Conservation (phyloP, 2,888 invertebrate genomes). For the Dryomyza anilis region DNA sequence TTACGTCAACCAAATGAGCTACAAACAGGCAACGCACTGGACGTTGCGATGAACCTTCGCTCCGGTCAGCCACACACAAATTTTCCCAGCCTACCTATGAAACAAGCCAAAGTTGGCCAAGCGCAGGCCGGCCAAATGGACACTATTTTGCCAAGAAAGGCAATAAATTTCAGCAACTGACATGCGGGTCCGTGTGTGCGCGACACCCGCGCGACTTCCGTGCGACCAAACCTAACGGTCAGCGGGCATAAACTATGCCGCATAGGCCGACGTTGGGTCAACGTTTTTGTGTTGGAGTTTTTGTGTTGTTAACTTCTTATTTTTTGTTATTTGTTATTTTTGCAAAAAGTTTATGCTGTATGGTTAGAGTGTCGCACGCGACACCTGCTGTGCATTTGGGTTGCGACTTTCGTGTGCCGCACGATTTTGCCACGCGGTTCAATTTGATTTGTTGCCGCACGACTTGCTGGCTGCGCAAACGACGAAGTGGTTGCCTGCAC, state of each 20-base stretch:
- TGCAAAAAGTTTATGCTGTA: background rate
- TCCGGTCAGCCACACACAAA: background rate
- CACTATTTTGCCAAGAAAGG: conserved; percentile 45
- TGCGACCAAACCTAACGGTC: background rate
- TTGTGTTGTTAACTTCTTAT: no score
- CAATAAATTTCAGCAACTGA: conserved; percentile 37
- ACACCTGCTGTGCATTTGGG: conserved; percentile 5
- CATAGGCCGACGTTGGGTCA: no score
- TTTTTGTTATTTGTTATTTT: background rate
- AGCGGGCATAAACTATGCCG: background rate
- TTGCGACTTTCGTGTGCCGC: background rate
- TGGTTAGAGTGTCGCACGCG: background rate
- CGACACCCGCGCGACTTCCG: background rate
- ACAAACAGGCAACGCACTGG: conserved; percentile 24
- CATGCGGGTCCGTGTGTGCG: background rate
- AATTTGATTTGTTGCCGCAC: no score
- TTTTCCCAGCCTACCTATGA: background rate
- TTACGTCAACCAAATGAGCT: conserved; percentile 25
- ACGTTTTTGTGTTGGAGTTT: no score
- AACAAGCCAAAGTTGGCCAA: background rate
- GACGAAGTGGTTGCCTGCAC: no score
- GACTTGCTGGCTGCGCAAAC: no score
- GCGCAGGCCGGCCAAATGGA: conserved; percentile 26
- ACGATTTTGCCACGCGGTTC: background rate
- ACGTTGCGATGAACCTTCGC: background rate